phyloP scores from a whole-genome alignment of 2,113 vertebrate genomes.

The Ageneiosus marmoratus region DNA sequence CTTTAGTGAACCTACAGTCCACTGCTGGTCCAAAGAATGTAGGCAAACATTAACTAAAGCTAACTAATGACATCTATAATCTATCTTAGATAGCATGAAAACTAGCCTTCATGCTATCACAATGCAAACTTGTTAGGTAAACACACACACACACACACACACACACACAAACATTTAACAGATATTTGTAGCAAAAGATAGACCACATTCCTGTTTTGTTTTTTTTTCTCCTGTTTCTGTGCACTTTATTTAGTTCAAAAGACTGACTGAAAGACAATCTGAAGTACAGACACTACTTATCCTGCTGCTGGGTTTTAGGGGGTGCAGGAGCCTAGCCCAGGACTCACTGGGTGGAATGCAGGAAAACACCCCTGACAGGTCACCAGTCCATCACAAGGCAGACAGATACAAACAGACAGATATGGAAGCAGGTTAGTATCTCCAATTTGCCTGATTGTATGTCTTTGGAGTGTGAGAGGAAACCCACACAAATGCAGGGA shows the following conservation, averaged over 20 bases:
- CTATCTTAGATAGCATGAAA: background rate
- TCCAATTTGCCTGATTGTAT: too few species aligned
- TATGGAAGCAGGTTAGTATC: too few species aligned
- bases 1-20: background rate
- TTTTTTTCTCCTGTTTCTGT: background rate
- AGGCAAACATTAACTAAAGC: slow-evolving; percentile 1
- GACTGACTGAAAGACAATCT: background rate
- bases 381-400: too few species aligned
- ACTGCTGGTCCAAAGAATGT: background rate
- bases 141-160: too few species aligned
- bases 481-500: too few species aligned
- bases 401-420: too few species aligned
- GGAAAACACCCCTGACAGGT: too few species aligned
- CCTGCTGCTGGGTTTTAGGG: too few species aligned
- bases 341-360: too few species aligned
- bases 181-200: background rate
- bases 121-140: background rate
- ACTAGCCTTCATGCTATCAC: background rate
- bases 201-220: background rate
- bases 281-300: background rate
- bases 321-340: too few species aligned
- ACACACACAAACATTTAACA: background rate
- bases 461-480: too few species aligned
- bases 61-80: background rate
- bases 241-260: background rate